Evolutionary conservation across 2,888 invertebrate genomes (phyloP).

Genomic region (Tetragonisca angustula): DNA sequence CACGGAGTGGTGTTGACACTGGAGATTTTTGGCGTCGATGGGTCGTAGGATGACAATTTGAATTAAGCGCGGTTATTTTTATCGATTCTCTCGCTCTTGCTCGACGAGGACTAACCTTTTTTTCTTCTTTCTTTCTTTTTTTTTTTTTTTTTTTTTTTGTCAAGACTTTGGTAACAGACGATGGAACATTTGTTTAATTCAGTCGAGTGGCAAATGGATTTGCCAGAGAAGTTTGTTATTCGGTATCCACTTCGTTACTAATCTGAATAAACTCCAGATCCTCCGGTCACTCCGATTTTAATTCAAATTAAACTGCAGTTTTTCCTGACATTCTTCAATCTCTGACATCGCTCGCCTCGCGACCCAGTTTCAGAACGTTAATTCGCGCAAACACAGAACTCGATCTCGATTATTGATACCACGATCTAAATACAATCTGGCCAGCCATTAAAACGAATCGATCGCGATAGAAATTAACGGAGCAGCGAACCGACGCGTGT

Average conservation of each 20-base stretch:
- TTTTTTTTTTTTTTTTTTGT: too few species aligned
- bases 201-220: neutral
- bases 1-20: too few species aligned
- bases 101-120: too few species aligned
- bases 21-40: neutral
- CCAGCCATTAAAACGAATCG: neutral
- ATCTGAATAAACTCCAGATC: neutral
- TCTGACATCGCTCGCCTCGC: conserved; percentile 2
- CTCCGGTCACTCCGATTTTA: neutral
- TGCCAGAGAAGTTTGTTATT: too few species aligned
- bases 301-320: neutral
- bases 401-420: neutral
- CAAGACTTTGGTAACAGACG: too few species aligned
- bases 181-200: neutral
- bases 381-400: neutral
- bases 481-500: neutral
- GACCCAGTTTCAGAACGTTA: neutral
- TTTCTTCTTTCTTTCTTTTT: too few species aligned
- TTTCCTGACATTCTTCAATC: neutral
- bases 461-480: conserved; percentile 21
- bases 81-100: too few species aligned
- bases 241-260: too few species aligned
- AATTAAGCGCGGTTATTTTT: too few species aligned
- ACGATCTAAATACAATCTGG: neutral
- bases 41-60: too few species aligned